Percentiles rank a stretch among this genome's conserved stretches.
These are phyloP conservation scores for Amblyornis subalaris DNA, from an alignment of 2,113 vertebrate species.

Conservation along the genomic window DNA sequence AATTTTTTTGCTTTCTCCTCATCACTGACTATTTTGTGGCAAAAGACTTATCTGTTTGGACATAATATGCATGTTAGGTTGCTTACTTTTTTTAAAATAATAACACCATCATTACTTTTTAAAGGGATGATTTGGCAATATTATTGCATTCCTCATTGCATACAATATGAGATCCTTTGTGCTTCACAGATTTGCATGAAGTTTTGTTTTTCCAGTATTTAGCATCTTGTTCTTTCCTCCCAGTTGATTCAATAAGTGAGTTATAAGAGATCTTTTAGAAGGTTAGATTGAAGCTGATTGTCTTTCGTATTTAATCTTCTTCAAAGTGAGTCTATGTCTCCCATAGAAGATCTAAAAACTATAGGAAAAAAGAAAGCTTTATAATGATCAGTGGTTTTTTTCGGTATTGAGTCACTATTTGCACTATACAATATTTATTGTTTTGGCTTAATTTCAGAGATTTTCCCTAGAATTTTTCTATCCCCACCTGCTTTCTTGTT, in stretches of 20 bases:
- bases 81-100: background rate
- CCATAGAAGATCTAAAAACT: background rate
- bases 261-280: background rate
- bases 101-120: background rate
- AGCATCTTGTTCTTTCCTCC: background rate
- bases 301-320: background rate
- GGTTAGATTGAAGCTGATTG: background rate
- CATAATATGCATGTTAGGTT: background rate
- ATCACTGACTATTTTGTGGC: background rate
- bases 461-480: background rate
- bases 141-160: background rate
- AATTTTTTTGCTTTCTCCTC: background rate
- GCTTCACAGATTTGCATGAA: background rate
- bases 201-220: background rate
- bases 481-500: background rate
- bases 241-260: background rate
- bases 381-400: background rate
- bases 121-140: background rate
- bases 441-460: background rate
- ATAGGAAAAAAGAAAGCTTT: background rate
- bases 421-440: background rate
- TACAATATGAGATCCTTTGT: background rate
- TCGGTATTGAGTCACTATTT: background rate
- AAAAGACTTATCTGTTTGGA: background rate
- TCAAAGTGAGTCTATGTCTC: background rate